Base-by-base conservation (phyloP, 2,113 vertebrate species). In the Pimephales promelas region DNA sequence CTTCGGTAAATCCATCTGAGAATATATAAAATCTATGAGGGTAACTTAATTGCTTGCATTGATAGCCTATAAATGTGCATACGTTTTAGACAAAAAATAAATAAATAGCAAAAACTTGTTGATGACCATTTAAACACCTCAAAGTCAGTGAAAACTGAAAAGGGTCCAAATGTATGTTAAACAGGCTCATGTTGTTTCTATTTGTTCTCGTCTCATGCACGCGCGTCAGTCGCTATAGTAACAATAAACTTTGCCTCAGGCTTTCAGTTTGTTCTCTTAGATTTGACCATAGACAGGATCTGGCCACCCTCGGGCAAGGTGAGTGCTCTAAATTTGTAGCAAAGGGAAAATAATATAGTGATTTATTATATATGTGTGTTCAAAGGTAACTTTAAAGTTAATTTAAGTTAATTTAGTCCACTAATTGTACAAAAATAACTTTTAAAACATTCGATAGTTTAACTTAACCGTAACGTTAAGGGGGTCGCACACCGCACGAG, bases 161-260 rank as follows among this genome's bases (percentile, higher is more conserved):
- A 40, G 40, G 8, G 40, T 40, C 8, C 1, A 40, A 34, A 22
- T 75, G 47, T 13, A n/a, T n/a, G n/a, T 34, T 2, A 34, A 13
- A 22, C 18, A 36, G 28, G 28, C 73, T 76, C 49, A 31, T 56
- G 31, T 56, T 76, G 56, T 4, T 8, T 56, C 28, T 34, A 18
- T 76, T 34, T 40, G 74, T 6, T 5, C 5, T 0, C 1, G 28
- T 26, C 22, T 47, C 68, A 1, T 24, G 20, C 34, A n/a, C 49
- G 56, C 8, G 34, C n/a, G 2, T 26, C 22, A 20, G 34, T 79
- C 28, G 20, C 76, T 40, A 62, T 79, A 20, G 76, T 10, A 45
- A 79, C 76, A 45, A 26, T 45, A 78, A 79, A 79, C 76, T 79
- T 79, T 3, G n/a, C 56, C 56, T 20, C 76, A 45, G 76, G n/a